A percentile compares a stretch with the other conserved stretches of the same genome.
Conservation (phyloP, 2,113 vertebrate species). For the Pyxicephalus adspersus region DNA sequence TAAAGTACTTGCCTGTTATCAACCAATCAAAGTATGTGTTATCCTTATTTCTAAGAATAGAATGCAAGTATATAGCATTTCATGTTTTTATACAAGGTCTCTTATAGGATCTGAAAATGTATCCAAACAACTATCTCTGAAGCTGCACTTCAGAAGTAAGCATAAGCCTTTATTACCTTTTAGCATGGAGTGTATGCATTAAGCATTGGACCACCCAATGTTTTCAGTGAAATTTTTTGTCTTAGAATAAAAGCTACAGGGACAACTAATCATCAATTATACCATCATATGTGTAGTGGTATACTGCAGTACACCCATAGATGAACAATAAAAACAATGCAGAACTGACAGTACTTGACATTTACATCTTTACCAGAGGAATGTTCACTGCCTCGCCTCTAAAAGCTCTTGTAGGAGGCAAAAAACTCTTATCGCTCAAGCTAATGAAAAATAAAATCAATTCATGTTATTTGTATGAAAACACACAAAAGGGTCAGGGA, state of each 20-base stretch:
- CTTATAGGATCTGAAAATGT: no score
- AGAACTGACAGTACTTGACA: slow-evolving; percentile 41
- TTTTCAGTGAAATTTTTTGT: background rate
- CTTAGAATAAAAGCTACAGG: background rate
- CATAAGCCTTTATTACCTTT: no score
- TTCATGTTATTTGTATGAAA: slow-evolving; percentile 41
- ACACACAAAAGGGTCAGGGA: slow-evolving; percentile 26
- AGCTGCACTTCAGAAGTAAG: no score
- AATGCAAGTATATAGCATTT: no score
- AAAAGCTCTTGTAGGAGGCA: slow-evolving; percentile 25
- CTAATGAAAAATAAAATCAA: slow-evolving; percentile 36
- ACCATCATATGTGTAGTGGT: background rate
- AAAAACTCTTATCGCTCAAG: background rate
- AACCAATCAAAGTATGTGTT: no score
- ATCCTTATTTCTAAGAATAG: no score
- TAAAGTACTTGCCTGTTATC: no score
- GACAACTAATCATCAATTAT: background rate
- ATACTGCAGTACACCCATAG: background rate
- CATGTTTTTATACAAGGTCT: no score
- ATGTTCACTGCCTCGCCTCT: slow-evolving; percentile 25
- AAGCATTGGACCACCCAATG: background rate
- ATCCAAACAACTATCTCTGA: no score
- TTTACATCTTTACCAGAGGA: slow-evolving; percentile 11
- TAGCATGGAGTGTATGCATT: no score
- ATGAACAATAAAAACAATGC: slow-evolving; percentile 21